phyloP scores from a whole-genome alignment of 2,797 vertebrate species.

The Delichon dasypus region DNA sequence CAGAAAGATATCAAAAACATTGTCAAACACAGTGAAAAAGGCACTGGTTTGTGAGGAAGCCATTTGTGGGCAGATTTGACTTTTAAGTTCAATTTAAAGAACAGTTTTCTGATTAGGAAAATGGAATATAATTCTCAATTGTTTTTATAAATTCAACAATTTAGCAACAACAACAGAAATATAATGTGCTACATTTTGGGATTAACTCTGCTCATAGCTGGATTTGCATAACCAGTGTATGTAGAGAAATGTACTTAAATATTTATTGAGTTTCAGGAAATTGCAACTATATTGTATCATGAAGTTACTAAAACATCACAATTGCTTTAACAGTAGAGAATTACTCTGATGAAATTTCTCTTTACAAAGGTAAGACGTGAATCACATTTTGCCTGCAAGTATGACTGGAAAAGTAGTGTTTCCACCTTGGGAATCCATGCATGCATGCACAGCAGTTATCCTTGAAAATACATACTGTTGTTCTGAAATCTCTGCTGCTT shows the following conservation, averaged over 20 bases:
- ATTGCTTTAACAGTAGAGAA: neutral
- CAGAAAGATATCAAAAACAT: neutral
- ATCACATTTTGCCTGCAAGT: neutral
- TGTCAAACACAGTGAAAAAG: neutral
- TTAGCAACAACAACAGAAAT: neutral
- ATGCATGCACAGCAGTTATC: neutral
- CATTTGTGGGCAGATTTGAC: neutral
- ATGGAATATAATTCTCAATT: neutral
- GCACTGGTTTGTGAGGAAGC: neutral
- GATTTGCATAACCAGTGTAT: neutral
- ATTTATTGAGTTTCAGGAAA: neutral
- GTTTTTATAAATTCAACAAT: neutral
- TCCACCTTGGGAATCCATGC: neutral
- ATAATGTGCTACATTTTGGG: neutral
- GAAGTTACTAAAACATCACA: neutral
- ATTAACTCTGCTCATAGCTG: neutral
- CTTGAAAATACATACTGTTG: neutral
- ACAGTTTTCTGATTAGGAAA: neutral
- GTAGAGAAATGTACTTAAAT: neutral
- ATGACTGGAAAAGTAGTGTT: neutral
- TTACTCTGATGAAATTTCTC: neutral
- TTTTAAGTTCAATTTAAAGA: neutral
- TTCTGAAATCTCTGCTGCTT: neutral
- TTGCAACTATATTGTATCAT: neutral
- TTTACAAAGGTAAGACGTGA: neutral